Evolutionary conservation across 2,888 invertebrate species (phyloP), one percentile per base, ranked within the genome.

Genomic region (Drosophila kanekoi): DNA sequence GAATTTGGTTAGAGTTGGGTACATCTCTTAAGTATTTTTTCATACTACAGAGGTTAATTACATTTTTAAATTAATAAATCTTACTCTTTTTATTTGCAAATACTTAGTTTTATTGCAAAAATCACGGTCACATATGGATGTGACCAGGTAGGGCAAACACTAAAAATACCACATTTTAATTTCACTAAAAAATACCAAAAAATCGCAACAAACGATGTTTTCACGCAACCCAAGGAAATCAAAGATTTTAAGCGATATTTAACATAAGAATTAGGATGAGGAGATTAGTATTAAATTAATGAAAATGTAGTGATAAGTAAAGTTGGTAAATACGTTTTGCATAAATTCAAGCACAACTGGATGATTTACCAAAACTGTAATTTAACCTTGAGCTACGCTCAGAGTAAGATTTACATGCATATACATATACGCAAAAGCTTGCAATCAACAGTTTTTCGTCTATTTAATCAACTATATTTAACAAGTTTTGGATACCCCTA

Each of bases 81-180:
- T 64, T 56, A 64, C 78, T 53, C 43, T 51, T 53, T 66, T 65
- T 56, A 38, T 20, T 65, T 73, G 61, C 65, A 73, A 62, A 38
- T 53, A n/a, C 59, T 68, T n/a, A 52, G 63, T 57, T 76, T 61
- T 76, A 68, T 64, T 73, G 76, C 78, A 69, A 78, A 76, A 76
- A 78, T 78, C 76, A 76, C 78, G 78, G 75, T 64, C 75, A 68
- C 63, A 56, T 13, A 33, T 20, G 2, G 1, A 33, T 68, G 73
- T 73, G 78, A 52, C 73, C 75, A 72, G 28, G 2, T 10, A 8
- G 6, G 10, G 3, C 9, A n/a, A 49, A 4, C 33, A 13, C 3
- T 18, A 32, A 11, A 58, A 58, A 65, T 59, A 69, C 49, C 18
- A 0, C n/a, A 20, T 14, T 23, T 37, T 37, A 23, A 11, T 9